These are phyloP conservation scores for Heliconius melpomene DNA, from an alignment of 1,140 invertebrate species.

Conservation along the genomic window DNA sequence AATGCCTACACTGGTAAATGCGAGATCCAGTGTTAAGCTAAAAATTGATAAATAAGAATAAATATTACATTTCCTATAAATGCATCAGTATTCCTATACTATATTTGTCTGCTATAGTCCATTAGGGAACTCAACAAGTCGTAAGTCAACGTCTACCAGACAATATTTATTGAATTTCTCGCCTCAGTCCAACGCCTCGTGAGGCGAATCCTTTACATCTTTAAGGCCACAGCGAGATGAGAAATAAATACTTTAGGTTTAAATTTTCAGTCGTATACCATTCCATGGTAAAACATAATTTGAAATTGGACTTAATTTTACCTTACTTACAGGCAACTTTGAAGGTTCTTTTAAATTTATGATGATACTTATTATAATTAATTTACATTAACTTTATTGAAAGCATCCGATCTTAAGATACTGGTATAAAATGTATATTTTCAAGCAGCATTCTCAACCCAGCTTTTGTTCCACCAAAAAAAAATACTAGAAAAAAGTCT, in stretches of 20 bases:
- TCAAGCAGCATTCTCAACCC: background rate
- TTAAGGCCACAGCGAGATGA: background rate
- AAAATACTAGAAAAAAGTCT: background rate
- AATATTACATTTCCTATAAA: background rate
- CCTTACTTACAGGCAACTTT: background rate
- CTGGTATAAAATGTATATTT: background rate
- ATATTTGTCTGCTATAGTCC: background rate
- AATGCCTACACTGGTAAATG: no score
- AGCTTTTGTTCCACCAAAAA: background rate
- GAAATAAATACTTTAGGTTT: background rate
- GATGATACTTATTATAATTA: background rate
- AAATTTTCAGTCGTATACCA: background rate
- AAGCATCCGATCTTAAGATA: no score
- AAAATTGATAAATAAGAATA: no score
- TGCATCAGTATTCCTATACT: background rate
- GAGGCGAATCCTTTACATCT: background rate
- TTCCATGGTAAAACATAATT: background rate
- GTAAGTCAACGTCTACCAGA: background rate
- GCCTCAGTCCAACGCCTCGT: background rate
- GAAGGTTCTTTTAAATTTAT: background rate
- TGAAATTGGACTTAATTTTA: background rate
- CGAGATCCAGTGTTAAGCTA: no score
- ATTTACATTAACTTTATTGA: no score
- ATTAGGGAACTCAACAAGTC: constrained; percentile 10
- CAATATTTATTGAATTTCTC: constrained; percentile 11